A percentile compares a stretch with the other conserved stretches of the same genome.
Conservation (phyloP, 2,797 vertebrate genomes). For the Gymnothorax javanicus region DNA sequence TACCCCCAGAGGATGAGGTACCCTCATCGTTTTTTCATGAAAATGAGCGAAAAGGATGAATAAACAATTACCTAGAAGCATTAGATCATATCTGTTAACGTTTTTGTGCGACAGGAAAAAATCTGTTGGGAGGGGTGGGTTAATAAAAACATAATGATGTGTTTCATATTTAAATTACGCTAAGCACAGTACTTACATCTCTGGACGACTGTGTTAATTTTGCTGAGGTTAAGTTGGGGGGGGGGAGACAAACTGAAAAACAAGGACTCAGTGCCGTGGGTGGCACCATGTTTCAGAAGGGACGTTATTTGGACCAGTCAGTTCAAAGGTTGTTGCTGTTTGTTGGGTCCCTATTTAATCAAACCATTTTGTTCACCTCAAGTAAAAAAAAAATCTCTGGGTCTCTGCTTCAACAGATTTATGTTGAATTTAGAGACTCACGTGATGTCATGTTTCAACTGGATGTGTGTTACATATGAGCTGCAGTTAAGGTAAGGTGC, state of each 20-base stretch:
- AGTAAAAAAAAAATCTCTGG: not conserved
- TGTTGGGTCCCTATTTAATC: not conserved
- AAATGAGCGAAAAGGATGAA: too few species aligned
- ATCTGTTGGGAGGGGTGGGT: too few species aligned
- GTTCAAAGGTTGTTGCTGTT: not conserved
- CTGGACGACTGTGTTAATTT: not conserved
- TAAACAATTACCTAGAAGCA: too few species aligned
- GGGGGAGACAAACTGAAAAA: not conserved
- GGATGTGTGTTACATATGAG: not conserved
- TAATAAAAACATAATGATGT: too few species aligned
- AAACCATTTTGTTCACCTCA: not conserved
- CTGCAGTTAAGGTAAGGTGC: not conserved
- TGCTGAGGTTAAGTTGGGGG: not conserved
- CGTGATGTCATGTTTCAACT: not conserved
- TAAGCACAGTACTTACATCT: not conserved
- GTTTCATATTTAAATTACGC: not conserved
- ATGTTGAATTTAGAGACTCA: not conserved
- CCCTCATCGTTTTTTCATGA: too few species aligned
- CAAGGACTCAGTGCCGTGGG: not conserved
- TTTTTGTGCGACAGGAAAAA: too few species aligned
- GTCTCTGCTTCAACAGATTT: not conserved
- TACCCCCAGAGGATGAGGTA: too few species aligned
- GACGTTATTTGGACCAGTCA: not conserved
- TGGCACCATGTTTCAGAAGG: not conserved
- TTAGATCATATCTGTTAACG: too few species aligned